Conservation (phyloP, 2,797 vertebrate species). For the Crenuchus spilurus region DNA sequence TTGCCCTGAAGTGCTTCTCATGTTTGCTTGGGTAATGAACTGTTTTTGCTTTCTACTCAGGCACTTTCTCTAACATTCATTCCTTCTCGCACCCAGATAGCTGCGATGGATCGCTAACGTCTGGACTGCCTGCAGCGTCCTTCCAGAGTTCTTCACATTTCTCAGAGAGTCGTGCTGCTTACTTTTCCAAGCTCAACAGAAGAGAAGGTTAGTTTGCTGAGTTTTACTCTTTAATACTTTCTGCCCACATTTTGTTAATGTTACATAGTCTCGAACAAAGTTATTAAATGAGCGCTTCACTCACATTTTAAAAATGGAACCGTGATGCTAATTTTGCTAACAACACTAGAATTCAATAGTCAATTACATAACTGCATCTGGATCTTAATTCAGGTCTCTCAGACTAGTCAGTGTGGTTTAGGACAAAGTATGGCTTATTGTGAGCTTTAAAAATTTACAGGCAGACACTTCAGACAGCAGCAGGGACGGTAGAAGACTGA, state of each 20-base stretch:
- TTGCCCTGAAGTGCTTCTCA: background rate
- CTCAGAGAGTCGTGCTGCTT: slow-evolving; percentile 84
- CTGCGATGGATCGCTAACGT: slow-evolving; percentile 86
- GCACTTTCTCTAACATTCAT: slow-evolving; percentile 22
- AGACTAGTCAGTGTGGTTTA: no score
- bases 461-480: no score
- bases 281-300: no score
- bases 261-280: no score
- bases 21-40: background rate
- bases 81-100: slow-evolving; percentile 80
- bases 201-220: slow-evolving; percentile 86
- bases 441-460: no score
- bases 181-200: slow-evolving; percentile 90
- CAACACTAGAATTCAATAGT: no score
- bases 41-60: slow-evolving; percentile 8
- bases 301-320: no score
- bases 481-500: no score
- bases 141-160: slow-evolving; percentile 93
- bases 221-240: background rate
- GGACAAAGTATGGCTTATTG: no score
- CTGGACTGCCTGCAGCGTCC: slow-evolving; percentile 82
- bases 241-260: background rate
- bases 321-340: no score
- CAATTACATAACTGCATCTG: no score
- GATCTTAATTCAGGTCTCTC: no score